phyloP scores from a whole-genome alignment of 2,888 invertebrate genomes.

The Diaprepes abbreviatus region DNA sequence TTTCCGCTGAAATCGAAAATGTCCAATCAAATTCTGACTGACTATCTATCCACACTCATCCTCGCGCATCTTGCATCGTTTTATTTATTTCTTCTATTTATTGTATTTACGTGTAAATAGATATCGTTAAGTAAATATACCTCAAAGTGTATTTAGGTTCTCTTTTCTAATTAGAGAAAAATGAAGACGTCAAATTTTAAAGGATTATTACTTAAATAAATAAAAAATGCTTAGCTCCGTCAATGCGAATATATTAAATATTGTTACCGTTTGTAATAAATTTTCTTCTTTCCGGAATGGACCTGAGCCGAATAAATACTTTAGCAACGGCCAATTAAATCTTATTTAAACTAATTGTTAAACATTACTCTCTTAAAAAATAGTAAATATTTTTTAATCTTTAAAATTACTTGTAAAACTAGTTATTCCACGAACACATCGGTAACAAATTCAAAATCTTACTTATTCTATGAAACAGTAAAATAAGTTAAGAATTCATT shows the following conservation, averaged over 20 bases:
- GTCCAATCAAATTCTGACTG: slow-evolving; percentile 62
- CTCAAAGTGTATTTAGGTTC: slow-evolving; percentile 57
- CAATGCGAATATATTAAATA: too few relatives aligned
- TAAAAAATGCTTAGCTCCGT: too few relatives aligned
- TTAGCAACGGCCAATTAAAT: too few relatives aligned
- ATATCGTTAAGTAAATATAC: slow-evolving; percentile 56
- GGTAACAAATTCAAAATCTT: too few relatives aligned
- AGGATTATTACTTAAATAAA: neutral
- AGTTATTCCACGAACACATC: too few relatives aligned
- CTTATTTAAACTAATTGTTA: too few relatives aligned
- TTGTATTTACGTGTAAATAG: slow-evolving; percentile 62
- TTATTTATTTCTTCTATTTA: slow-evolving; percentile 69
- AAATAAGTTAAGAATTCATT: slow-evolving; percentile 48
- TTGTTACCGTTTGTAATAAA: too few relatives aligned
- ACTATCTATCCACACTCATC: slow-evolving; percentile 55
- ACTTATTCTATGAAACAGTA: slow-evolving; percentile 48
- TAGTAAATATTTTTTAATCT: too few relatives aligned
- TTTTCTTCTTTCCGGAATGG: too few relatives aligned
- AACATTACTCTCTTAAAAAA: too few relatives aligned
- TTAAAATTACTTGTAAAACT: too few relatives aligned
- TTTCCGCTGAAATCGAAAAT: slow-evolving; percentile 53
- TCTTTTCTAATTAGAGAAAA: slow-evolving; percentile 7
- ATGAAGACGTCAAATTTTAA: slow-evolving; percentile 1
- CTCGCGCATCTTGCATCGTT: slow-evolving; percentile 54
- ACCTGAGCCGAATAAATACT: too few relatives aligned